Evolutionary conservation across 2,888 invertebrate species (phyloP), one percentile per base, ranked within the genome.

Genomic region (Athalia circularis): DNA sequence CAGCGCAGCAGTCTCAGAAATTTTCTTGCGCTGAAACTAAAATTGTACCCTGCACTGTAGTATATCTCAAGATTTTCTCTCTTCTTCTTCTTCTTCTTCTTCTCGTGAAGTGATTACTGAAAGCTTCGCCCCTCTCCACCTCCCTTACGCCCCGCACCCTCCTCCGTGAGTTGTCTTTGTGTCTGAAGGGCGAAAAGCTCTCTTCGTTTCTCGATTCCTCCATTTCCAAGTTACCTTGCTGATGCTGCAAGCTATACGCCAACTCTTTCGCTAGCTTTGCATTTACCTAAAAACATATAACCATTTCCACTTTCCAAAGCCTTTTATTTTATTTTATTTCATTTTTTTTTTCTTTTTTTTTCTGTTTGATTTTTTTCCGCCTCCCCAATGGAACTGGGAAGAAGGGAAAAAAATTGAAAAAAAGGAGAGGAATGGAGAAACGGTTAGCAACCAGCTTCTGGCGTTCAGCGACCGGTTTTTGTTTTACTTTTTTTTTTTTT

Each of bases 31-130:
- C 29, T 29, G 29, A 29, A 29, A 29, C 29, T 29, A 29, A 29
- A 29, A 29, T 29, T 29, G 29, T 29, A 29, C 29, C 29, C 29
- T 29, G 29, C 29, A 29, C 29, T 29, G 29, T 29, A 2, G 29
- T 29, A 29, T 2, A 29, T 29, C 8, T n/a, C 9, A 8, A 54
- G 54, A 4, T n/a, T 3, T 54, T 54, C n/a, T 54, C 8, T 54
- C n/a, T 65, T 52, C 57, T 45, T 57, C 43, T 43, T 47, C n/a
- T 72, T 50, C 13, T 45, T n/a, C 45, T 13, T 47, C 29, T 9
- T 15, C 13, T 8, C 59, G n/a, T 72, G 72, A 72, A 72, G 72
- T 72, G 72, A 72, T 72, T 72, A 72, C 72, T 72, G 72, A 72
- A 72, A 72, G 72, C 72, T 72, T 70, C 62, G 61, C 61, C 52